Evolutionary conservation across 1,140 invertebrate species (phyloP).

Genomic region (Dermatophagoides farinae): DNA sequence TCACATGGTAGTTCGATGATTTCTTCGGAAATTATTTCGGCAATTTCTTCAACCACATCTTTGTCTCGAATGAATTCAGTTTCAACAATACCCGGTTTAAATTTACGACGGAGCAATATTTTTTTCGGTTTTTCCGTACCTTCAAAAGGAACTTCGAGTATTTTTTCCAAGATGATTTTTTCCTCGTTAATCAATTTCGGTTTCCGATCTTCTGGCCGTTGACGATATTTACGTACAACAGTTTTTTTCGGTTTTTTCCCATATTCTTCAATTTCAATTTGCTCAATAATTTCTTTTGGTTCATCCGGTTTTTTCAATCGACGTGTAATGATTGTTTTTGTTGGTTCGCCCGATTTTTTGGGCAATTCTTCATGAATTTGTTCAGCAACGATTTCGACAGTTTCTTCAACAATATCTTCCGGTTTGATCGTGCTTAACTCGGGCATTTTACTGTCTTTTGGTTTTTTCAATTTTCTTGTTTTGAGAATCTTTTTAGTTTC

Average conservation of each 20-base stretch:
- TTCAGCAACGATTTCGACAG: slow-evolving; percentile 3
- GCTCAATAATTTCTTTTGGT: too few relatives aligned
- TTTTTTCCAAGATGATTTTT: neutral
- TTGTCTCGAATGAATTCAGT: too few relatives aligned
- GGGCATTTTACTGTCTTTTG: neutral
- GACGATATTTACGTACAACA: neutral
- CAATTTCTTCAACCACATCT: too few relatives aligned
- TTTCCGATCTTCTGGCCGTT: slow-evolving; percentile 1
- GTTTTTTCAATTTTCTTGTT: neutral
- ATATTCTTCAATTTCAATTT: slow-evolving; percentile 1
- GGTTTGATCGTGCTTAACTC: neutral
- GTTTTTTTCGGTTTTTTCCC: slow-evolving; percentile 26
- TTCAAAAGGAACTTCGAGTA: neutral
- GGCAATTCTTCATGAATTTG: neutral
- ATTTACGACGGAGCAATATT: neutral
- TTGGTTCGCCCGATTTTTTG: neutral
- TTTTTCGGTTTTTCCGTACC: neutral
- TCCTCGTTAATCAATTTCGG: neutral
- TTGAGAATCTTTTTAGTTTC: neutral
- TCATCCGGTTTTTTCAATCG: neutral
- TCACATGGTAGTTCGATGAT: neutral
- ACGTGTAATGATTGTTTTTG: neutral
- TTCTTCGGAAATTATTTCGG: too few relatives aligned
- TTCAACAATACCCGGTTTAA: slow-evolving; percentile 11
- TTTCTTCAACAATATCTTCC: slow-evolving; percentile 5